A percentile compares a stretch with the other conserved stretches of the same genome.
These are phyloP conservation scores for Darevskia mixta DNA, from an alignment of 2,797 vertebrate species.

Conservation along the genomic window DNA sequence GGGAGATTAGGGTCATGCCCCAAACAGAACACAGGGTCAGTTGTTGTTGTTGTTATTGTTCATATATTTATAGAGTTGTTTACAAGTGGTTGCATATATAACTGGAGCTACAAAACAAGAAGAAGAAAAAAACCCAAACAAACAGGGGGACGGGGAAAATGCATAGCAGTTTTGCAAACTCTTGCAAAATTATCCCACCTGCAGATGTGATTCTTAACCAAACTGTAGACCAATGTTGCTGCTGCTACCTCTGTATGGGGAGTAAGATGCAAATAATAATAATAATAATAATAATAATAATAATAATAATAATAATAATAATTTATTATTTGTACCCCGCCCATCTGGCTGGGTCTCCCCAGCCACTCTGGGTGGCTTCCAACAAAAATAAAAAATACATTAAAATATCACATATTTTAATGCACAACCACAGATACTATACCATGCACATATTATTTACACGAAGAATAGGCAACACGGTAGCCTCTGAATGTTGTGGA, in stretches of 20 bases:
- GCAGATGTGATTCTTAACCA: background rate
- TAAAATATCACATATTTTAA: no score
- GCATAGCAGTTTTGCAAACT: background rate
- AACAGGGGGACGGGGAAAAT: accelerated
- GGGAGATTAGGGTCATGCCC: background rate
- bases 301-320: no score
- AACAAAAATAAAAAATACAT: no score
- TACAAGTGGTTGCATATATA: background rate
- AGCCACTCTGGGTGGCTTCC: no score
- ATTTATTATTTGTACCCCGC: no score
- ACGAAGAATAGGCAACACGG: no score
- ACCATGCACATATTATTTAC: no score
- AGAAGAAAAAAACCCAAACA: background rate
- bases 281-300: no score
- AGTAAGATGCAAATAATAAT: background rate
- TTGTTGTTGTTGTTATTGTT: no score
- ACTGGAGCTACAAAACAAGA: background rate
- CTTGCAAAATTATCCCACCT: background rate
- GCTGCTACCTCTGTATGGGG: background rate
- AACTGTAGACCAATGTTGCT: background rate
- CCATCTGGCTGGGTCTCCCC: no score
- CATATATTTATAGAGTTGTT: background rate
- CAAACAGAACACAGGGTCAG: background rate
- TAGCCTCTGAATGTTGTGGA: no score
- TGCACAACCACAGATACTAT: background rate